Conservation (phyloP, 1,140 invertebrate genomes). For the Trachelipus rathkii region DNA sequence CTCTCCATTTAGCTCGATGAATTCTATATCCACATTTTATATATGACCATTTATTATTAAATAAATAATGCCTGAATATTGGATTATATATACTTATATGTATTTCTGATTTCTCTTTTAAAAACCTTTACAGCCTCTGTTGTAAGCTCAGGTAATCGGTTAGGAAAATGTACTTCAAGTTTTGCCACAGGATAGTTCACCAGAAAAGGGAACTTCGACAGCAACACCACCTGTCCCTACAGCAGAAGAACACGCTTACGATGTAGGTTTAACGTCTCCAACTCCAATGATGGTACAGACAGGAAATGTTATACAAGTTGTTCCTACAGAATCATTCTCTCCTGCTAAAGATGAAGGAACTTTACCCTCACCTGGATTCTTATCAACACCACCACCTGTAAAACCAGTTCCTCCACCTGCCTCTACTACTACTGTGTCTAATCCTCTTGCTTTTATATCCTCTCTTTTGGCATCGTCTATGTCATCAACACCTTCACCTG, state of each 20-base stretch:
- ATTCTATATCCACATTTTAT: too few species aligned
- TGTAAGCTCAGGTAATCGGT: conserved; percentile 3
- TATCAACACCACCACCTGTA: not conserved
- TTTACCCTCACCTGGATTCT: not conserved
- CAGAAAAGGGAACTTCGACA: not conserved
- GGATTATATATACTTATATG: too few species aligned
- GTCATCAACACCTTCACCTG: not conserved
- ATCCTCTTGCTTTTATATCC: conserved; percentile 1
- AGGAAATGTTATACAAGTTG: not conserved
- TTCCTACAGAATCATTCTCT: not conserved
- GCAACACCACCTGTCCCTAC: not conserved
- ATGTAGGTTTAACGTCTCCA: not conserved
- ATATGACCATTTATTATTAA: too few species aligned
- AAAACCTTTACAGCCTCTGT: too few species aligned
- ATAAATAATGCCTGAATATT: too few species aligned
- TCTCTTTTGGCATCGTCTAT: not conserved
- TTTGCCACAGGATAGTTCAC: not conserved
- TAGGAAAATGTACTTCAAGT: not conserved
- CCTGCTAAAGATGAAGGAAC: not conserved
- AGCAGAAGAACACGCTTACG: not conserved
- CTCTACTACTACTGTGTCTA: not conserved
- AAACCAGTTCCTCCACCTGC: not conserved
- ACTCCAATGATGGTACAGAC: not conserved
- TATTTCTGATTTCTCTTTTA: too few species aligned
- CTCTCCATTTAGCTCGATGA: too few species aligned